phyloP scores from a whole-genome alignment of 2,113 vertebrate genomes.

The Aleadryas rufinucha region DNA sequence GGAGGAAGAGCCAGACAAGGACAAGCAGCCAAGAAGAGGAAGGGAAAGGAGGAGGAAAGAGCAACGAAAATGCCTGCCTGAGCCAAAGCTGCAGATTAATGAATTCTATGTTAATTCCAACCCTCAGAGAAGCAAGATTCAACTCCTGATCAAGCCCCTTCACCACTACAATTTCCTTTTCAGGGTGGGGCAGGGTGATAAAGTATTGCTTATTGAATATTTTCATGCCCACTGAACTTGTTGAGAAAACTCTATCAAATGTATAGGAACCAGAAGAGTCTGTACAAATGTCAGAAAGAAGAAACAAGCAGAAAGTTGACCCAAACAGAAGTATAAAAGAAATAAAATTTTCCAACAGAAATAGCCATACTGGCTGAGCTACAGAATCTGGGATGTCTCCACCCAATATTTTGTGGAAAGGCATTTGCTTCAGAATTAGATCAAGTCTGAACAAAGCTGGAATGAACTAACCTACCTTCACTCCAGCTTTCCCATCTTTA shows the following conservation, averaged over 20 bases:
- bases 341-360: not conserved
- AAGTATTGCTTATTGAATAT: not conserved
- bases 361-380: not conserved
- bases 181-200: not conserved
- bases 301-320: not conserved
- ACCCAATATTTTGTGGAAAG: not conserved
- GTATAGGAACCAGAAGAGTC: not conserved
- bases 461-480: not conserved
- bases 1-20: not conserved
- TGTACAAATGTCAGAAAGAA: not conserved
- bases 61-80: not conserved
- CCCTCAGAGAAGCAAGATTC: not conserved
- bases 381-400: not conserved
- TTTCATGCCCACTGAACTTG: not conserved
- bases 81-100: not conserved
- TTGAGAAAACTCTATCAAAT: not conserved
- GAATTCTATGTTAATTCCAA: not conserved
- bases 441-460: slow-evolving; percentile 4
- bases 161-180: not conserved
- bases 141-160: not conserved
- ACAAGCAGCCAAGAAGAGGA: not conserved
- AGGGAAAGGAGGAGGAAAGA: not conserved
- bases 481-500: not conserved
- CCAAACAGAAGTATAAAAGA: not conserved
- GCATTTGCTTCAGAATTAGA: not conserved